Evolutionary conservation across 2,113 vertebrate species (phyloP), one percentile per base, ranked within the genome.

Genomic region (Nycticebus coucang): DNA sequence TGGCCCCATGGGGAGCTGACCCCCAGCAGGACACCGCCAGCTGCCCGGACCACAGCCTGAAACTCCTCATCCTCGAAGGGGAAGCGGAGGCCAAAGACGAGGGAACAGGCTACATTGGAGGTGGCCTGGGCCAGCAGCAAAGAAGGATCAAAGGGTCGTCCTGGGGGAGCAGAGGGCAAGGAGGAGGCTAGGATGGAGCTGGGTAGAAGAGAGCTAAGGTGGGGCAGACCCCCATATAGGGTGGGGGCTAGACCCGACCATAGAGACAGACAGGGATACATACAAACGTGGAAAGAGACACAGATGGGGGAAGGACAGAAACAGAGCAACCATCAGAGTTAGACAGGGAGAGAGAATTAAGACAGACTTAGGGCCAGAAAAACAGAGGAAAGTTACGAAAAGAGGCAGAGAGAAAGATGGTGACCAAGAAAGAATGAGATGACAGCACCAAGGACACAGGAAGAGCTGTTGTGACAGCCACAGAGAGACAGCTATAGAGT

Each of bases 41-140:
- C 90, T 0, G 95, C 95, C n/a, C 2, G 33, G 62, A 98, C 88
- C 59, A 98, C 26, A 26, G 91, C 71, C 96, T 97, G 97, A 94
- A 98, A 98, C n/a, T 98, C 97, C 95, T 98, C 50, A 89, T 97
- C 95, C 5, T 96, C 72, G 0, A 97, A 98, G 60, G 97, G 87
- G 75, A 98, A 97, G 35, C 95, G 97, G 69, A 87, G 37, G 66
- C 97, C 94, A n/a, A 98, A 97, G 30, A 92, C 1, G 2, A 98
- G 74, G 55, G 93, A 95, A 69, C 97, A 98, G 95, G 93, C 21
- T 12, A 98, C 24, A 7, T 98, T 98, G 68, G 97, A 98, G 68
- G 96, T 90, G n/a, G 97, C 97, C 68, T 97, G 95, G 82, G 91
- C 96, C 91, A 98, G 93, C 59, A 94, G 93, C 84, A 96, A 35